These are phyloP conservation scores for Rhopalosiphum maidis DNA, from an alignment of 1,140 invertebrate genomes.

Conservation along the genomic window DNA sequence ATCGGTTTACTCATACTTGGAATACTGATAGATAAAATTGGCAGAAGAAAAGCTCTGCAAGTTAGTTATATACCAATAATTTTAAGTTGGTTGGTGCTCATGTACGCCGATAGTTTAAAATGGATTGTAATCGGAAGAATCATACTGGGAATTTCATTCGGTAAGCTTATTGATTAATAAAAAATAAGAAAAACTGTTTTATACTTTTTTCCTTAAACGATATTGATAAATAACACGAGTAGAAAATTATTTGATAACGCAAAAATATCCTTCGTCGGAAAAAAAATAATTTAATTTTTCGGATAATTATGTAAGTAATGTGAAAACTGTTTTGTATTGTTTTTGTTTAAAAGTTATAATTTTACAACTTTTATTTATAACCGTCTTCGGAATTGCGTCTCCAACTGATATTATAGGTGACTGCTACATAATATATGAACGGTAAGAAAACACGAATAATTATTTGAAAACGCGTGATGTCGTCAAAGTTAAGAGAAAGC, in stretches of 20 bases:
- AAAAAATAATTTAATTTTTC: background rate
- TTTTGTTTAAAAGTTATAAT: background rate
- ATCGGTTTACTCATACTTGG: background rate
- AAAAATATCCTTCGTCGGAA: background rate
- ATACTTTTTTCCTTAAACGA: too few species aligned
- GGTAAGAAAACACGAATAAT: background rate
- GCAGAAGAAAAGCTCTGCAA: slow-evolving; percentile 36
- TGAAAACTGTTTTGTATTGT: background rate
- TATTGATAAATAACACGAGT: background rate
- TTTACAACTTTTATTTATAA: background rate
- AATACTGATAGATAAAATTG: slow-evolving; percentile 24
- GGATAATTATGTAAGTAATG: background rate
- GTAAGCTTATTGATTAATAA: background rate
- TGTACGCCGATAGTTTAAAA: background rate
- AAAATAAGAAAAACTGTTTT: background rate
- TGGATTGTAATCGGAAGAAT: slow-evolving; percentile 2
- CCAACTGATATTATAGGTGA: background rate
- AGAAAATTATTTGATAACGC: background rate
- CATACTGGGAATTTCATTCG: background rate
- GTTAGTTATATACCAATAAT: background rate
- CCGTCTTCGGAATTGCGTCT: background rate
- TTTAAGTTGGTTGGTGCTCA: background rate
- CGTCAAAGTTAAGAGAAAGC: background rate
- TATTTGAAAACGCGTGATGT: background rate
- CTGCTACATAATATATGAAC: background rate